Percentiles rank a stretch among this genome's conserved stretches.
phyloP scores from a whole-genome alignment of 2,888 invertebrate species.

The Nipponacmea schrenckii region DNA sequence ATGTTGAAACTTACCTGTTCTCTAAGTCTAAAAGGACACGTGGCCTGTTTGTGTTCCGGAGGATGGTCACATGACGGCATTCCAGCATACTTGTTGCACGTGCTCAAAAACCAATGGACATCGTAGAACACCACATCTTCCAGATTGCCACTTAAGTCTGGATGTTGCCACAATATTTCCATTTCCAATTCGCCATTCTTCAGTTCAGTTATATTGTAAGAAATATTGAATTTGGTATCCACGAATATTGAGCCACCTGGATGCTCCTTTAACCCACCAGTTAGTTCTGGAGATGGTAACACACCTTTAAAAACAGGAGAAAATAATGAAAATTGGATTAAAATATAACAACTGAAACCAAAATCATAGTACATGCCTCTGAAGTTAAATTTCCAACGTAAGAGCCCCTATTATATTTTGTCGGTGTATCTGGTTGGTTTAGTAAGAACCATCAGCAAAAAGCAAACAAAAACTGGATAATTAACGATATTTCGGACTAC shows the following conservation, averaged over 20 bases:
- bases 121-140: slow-evolving; percentile 21
- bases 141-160: slow-evolving; percentile 6
- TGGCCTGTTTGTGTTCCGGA: slow-evolving; percentile 30
- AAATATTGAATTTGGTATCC: slow-evolving; percentile 25
- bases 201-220: slow-evolving; percentile 24
- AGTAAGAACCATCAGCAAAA: no score
- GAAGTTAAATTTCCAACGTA: no score
- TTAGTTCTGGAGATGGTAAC: slow-evolving; percentile 6
- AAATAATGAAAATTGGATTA: no score
- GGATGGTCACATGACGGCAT: slow-evolving; percentile 35
- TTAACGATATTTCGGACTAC: no score
- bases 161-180: slow-evolving; percentile 28
- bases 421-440: no score
- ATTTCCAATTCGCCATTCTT: slow-evolving; percentile 24
- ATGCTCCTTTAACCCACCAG: background rate
- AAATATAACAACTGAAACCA: no score
- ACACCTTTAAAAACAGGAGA: background rate
- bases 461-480: no score
- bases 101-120: slow-evolving; percentile 36
- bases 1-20: background rate
- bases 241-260: background rate
- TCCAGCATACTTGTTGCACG: slow-evolving; percentile 35
- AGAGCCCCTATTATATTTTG: no score
- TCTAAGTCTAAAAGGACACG: background rate
- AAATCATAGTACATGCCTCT: no score